Percentiles rank a stretch among this genome's conserved stretches.
These are phyloP conservation scores for Paradoxurus hermaphroditus DNA, from an alignment of 2,113 vertebrate species.

Conservation along the genomic window DNA sequence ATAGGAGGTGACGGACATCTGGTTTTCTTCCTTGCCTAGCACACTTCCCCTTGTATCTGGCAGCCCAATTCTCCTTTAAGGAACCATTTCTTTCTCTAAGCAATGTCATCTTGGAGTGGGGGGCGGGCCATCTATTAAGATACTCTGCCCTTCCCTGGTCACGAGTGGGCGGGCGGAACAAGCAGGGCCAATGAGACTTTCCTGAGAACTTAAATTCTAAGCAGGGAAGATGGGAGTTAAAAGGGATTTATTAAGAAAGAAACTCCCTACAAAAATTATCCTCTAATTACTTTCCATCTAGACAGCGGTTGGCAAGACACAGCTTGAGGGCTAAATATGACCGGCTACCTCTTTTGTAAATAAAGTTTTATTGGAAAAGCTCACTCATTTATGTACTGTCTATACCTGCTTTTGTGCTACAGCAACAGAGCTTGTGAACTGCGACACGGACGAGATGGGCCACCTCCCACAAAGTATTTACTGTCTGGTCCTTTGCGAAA, in stretches of 20 bases:
- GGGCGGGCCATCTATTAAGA: background rate
- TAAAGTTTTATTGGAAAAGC: background rate
- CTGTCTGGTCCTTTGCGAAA: background rate
- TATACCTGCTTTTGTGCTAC: background rate
- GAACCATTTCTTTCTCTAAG: background rate
- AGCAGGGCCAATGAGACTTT: background rate
- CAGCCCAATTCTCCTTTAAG: background rate
- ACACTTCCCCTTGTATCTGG: background rate
- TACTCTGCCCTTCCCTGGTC: background rate
- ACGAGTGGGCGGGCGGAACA: background rate
- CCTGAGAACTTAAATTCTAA: background rate
- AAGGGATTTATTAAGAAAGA: background rate
- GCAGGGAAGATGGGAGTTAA: background rate
- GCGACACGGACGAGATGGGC: background rate
- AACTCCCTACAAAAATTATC: background rate
- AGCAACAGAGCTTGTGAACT: background rate
- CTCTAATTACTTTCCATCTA: background rate
- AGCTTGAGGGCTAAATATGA: background rate
- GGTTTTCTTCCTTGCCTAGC: background rate
- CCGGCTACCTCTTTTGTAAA: background rate
- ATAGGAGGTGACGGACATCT: background rate
- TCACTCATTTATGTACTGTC: background rate
- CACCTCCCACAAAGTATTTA: background rate
- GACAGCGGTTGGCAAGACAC: background rate
- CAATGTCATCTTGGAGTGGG: background rate